Evolutionary conservation across 2,113 vertebrate genomes (phyloP), one percentile per base, ranked within the genome.

Genomic region (Phylloscopus trochiloides): DNA sequence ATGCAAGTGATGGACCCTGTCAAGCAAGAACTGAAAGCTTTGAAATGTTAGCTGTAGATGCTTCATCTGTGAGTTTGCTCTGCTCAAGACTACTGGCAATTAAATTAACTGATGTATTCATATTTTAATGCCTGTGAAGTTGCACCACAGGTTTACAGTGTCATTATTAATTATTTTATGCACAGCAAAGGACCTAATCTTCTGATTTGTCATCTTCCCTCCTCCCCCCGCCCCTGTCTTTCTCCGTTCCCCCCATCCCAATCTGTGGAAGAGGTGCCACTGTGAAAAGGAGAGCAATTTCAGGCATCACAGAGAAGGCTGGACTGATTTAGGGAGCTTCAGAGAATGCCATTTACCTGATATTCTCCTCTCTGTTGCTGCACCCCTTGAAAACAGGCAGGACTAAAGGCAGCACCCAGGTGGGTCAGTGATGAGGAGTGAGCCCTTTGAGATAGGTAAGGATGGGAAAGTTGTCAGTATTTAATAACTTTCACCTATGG

Each of bases 221-320:
- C 28, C 32, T 65, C 6, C 29, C 3, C 9, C 7, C 29, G 2
- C 9, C 29, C 3, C 1, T 8, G 2, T 3, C 5, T 4, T 21
- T 48, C 34, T 7, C 14, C 2, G 1, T 54, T 20, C 4, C 4
- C 4, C 4, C 8, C 10, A 0, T 5, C 8, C 4, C 29, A 2
- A 0, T 57, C 17, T 29, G 28, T 66, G n/a, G 40, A 26, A 82
- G 52, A 85, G 47, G 55, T 34, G 40, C 29, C 14, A 3, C 6
- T 78, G 52, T 63, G 45, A 67, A 81, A 75, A 71, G 34, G 14
- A 82, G 45, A 78, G 32, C 19, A 17, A 50, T 62, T 77, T 86
- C 55, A 74, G 34, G 28, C 19, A 24, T n/a, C 0, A 0, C 3
- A 3, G 12, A 34, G 34, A 63, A 58, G 26, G 66, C n/a, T 79